Evolutionary conservation across 2,113 vertebrate species (phyloP).

Genomic region (Ancistrus triradiatus): DNA sequence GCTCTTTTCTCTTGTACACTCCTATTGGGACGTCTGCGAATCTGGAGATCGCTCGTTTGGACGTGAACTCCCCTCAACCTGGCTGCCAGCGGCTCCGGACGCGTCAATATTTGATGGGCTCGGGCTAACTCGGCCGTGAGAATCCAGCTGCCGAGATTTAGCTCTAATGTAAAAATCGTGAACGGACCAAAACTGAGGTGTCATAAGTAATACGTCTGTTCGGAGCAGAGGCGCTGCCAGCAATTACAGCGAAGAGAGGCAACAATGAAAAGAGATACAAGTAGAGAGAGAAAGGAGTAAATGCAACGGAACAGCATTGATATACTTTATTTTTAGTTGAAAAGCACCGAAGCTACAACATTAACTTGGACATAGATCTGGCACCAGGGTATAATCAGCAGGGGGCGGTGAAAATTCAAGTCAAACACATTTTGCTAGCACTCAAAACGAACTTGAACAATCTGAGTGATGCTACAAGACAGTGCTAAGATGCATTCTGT

Average conservation of each 20-base stretch:
- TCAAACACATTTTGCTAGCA: too few species aligned
- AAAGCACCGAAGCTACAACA: too few species aligned
- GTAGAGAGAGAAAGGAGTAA: too few species aligned
- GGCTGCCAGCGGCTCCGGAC: conserved; percentile 91
- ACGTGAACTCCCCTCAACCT: conserved; percentile 99
- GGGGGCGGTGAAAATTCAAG: too few species aligned
- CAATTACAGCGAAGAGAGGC: conserved; percentile 27
- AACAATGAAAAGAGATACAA: conserved; percentile 56
- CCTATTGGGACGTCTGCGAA: conserved; percentile 98
- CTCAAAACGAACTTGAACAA: too few species aligned
- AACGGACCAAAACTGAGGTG: conserved; percentile 97
- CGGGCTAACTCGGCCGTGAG: conserved; percentile 97
- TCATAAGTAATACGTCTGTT: conserved; percentile 98
- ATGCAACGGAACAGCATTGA: too few species aligned
- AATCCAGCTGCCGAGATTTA: conserved; percentile 99
- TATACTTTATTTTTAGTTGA: too few species aligned
- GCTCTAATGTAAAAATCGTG: conserved; percentile 98
- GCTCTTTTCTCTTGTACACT: conserved; percentile 93
- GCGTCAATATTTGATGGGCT: conserved; percentile 99
- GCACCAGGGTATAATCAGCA: too few species aligned
- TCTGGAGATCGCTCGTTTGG: conserved; percentile 93
- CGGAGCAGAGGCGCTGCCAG: conserved; percentile 79
- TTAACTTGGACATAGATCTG: too few species aligned
- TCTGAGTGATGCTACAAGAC: too few species aligned
- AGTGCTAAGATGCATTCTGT: too few species aligned